Percentiles rank a stretch among this genome's conserved stretches.
Evolutionary conservation across 1,140 invertebrate genomes (phyloP).

Genomic region (Octopus bimaculoides): DNA sequence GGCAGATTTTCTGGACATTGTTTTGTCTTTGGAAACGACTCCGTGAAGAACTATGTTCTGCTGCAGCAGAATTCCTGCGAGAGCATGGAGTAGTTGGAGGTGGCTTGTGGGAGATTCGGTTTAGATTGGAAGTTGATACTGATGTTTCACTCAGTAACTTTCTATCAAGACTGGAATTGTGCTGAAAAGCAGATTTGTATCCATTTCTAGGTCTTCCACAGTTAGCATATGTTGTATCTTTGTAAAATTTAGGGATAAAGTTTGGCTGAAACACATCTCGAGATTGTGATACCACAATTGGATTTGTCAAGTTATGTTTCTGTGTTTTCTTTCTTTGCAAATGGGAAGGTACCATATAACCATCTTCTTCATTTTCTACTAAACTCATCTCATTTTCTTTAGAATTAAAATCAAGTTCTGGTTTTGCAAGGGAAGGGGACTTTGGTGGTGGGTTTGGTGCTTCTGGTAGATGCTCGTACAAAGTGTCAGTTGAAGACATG

Average conservation of each 20-base stretch:
- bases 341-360: constrained; percentile 44
- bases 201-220: background rate
- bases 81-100: too few relatives aligned
- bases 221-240: background rate
- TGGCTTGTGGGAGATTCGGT: too few relatives aligned
- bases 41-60: background rate
- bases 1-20: too few relatives aligned
- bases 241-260: too few relatives aligned
- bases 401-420: background rate
- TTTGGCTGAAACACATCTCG: too few relatives aligned
- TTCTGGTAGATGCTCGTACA: constrained; percentile 48
- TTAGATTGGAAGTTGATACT: too few relatives aligned
- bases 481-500: constrained; percentile 31
- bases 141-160: too few relatives aligned
- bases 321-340: constrained; percentile 9
- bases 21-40: too few relatives aligned
- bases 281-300: too few relatives aligned
- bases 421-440: background rate
- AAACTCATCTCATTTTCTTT: constrained; percentile 12
- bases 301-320: too few relatives aligned
- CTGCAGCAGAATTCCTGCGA: background rate
- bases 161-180: too few relatives aligned
- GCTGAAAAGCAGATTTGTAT: too few relatives aligned
- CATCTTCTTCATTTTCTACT: constrained; percentile 36
- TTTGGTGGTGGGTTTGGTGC: constrained; percentile 35